Base-by-base conservation (phyloP, 2,888 invertebrate species). In the Drosophila mercatorum region DNA sequence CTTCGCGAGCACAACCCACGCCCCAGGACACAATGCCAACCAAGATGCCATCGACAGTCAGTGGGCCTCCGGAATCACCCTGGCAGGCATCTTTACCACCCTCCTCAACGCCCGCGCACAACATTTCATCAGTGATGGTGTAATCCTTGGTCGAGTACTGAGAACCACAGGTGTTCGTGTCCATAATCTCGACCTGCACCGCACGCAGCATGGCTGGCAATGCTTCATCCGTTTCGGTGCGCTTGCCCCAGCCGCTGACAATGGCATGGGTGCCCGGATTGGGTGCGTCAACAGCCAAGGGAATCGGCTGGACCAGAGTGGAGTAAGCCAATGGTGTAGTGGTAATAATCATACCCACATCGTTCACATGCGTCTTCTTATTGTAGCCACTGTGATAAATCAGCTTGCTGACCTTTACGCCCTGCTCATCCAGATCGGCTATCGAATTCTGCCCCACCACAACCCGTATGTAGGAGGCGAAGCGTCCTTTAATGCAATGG, bases 261-360 rank as follows among this genome's bases (percentile, higher is more conserved):
- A 75, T 56, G 17, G 90, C 91, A 31, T 62, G 59, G 3, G 81
- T 70, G 0, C 91, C 91, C 5, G 80, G 70, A 0, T 44, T 17
- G 0, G 91, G 85, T 2, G 38, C 17, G 5, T 83, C 72, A 14
- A 85, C 83, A 5, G 89, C 89, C 74, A 91, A 56, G 0, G 80
- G 68, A 26, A 95, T 93, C 0, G 93, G 91, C 34, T 93, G 92
- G 0, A 94, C 92, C 0, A 79, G 85, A 0, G 91, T 83, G 51
- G 85, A 92, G 64, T 93, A 94, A 5, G 80, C 77, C 52, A 95
- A 82, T 0, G 93, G 92, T 5, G 89, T 92, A 0, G 92, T 72
- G 3, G 95, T 92, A 90, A 94, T 94, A 11, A 95, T 88, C 2
- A 95, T 75, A 0, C 94, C 95, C 5, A 95, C 92, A 64, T 95